Conservation (phyloP, 2,113 vertebrate species). For the Tachuris rubrigastra region DNA sequence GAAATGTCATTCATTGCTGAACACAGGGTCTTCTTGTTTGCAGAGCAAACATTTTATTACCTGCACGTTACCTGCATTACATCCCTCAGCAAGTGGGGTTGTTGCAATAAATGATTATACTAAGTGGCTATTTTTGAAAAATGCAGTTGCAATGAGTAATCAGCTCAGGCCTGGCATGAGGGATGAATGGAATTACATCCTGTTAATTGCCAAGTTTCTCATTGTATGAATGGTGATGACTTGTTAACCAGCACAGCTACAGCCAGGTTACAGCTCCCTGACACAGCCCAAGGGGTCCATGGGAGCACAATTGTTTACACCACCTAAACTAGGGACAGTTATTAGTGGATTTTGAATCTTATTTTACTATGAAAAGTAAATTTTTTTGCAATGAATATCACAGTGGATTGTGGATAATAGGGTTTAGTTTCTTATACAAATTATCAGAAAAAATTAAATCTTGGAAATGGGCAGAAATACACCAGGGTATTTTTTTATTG, state of each 20-base stretch:
- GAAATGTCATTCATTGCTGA: background rate
- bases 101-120: background rate
- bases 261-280: background rate
- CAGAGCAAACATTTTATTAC: slow-evolving; percentile 16
- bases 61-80: background rate
- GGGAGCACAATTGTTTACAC: background rate
- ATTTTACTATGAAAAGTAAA: background rate
- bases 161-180: background rate
- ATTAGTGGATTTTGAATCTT: background rate
- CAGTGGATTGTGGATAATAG: background rate
- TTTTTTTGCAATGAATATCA: background rate
- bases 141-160: background rate
- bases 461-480: background rate
- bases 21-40: background rate
- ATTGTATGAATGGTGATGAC: background rate
- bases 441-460: background rate
- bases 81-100: background rate
- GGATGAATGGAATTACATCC: background rate
- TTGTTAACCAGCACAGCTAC: background rate
- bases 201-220: slow-evolving; percentile 12
- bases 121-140: slow-evolving; percentile 18
- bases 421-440: background rate
- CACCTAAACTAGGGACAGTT: background rate
- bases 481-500: background rate
- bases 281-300: background rate